Percentiles rank a stretch among this genome's conserved stretches.
Evolutionary conservation across 2,797 vertebrate genomes (phyloP).

Genomic region (Salarias fasciatus): DNA sequence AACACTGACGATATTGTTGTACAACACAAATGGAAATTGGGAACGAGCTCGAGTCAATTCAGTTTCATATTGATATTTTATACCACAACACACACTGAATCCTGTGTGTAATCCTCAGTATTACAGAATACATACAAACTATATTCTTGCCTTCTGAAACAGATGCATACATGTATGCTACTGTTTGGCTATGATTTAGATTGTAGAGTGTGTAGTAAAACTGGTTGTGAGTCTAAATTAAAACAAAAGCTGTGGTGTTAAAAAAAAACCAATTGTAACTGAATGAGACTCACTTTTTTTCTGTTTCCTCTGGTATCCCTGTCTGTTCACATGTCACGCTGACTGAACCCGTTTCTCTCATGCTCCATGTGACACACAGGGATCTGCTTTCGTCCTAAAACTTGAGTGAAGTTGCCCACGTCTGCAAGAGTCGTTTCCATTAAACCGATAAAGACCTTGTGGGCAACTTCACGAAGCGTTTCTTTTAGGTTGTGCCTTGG

Average conservation of each 20-base stretch:
- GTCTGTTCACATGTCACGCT: constrained; percentile 59
- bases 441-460: constrained; percentile 16
- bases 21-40: constrained; percentile 59
- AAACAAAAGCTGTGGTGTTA: constrained; percentile 1
- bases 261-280: constrained; percentile 52
- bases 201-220: neutral
- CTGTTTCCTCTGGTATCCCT: constrained; percentile 45
- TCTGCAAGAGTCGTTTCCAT: constrained; percentile 13
- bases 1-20: constrained; percentile 49
- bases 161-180: too few species aligned
- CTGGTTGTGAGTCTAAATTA: neutral
- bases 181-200: too few species aligned
- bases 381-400: constrained; percentile 32
- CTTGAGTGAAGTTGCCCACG: constrained; percentile 67
- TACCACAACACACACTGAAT: constrained; percentile 3
- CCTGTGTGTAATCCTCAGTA: too few species aligned
- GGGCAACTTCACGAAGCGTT: constrained; percentile 66
- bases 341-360: constrained; percentile 29
- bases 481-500: constrained; percentile 42
- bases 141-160: too few species aligned
- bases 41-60: constrained; percentile 53
- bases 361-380: constrained; percentile 62
- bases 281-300: constrained; percentile 53
- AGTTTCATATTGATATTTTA: constrained; percentile 53
- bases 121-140: constrained; percentile 2